These are phyloP conservation scores for Siniperca chuatsi DNA, from an alignment of 2,113 vertebrate genomes.

Conservation along the genomic window DNA sequence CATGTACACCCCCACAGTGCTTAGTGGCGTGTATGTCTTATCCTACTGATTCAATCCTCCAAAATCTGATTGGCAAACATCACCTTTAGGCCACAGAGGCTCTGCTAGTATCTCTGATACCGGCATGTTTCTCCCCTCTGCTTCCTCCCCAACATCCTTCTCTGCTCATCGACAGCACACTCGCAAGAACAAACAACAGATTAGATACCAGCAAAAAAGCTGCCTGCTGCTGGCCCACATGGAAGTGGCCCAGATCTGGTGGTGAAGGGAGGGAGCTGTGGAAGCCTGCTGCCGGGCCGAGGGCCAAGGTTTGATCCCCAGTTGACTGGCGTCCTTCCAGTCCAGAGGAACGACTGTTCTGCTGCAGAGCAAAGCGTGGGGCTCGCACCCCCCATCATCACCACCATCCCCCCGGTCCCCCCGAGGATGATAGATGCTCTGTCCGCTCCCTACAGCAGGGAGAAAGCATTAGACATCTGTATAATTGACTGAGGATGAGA, in stretches of 20 bases:
- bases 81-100: conserved; percentile 61
- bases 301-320: conserved; percentile 79
- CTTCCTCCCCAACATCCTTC: conserved; percentile 63
- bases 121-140: conserved; percentile 53
- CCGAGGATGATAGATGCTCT: conserved; percentile 81
- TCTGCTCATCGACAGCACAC: conserved; percentile 72
- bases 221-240: conserved; percentile 80
- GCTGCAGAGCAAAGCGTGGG: conserved; percentile 62
- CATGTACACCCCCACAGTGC: conserved; percentile 14
- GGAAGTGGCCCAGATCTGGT: conserved; percentile 79
- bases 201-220: conserved; percentile 73
- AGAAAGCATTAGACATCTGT: conserved; percentile 84
- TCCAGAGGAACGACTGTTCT: conserved; percentile 75
- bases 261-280: conserved; percentile 69
- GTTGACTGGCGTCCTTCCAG: conserved; percentile 80
- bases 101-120: conserved; percentile 64
- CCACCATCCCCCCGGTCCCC: conserved; percentile 55
- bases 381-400: conserved; percentile 50
- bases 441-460: conserved; percentile 73
- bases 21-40: conserved; percentile 38
- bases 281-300: conserved; percentile 73
- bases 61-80: conserved; percentile 64
- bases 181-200: conserved; percentile 79
- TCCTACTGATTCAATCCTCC: conserved; percentile 52
- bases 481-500: conserved; percentile 82